Base-by-base conservation (phyloP, 37 sponge, comb jelly and placozoan species). In the Mnemiopsis leidyi region DNA sequence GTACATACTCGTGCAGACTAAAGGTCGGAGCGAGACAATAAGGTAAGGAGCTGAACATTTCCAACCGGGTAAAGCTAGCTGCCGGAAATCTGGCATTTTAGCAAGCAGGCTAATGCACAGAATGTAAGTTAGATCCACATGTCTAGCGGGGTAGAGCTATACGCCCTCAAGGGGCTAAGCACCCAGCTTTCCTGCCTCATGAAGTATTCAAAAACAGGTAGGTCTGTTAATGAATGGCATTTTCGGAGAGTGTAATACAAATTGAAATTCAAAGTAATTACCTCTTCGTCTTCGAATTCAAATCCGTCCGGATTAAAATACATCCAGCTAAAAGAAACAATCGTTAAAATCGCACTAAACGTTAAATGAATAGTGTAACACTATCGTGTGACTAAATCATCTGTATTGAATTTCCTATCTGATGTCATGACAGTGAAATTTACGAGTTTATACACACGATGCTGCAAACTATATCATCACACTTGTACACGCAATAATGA, bases 251-350 rank as follows among this genome's bases (percentile, higher is more conserved):
- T 13, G 13, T 13, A 48, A 48, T 48, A 48, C 61, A 13, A 13
- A 18, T 48, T 18, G 13, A 18, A 48, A 13, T 48, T 18, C 13
- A 48, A 48, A 48, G 61, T 48, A 13, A 48, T 48, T 48, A 48
- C 61, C 61, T 31, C 79, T 32, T 77, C 79, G 36, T 77, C 79
- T 32, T 34, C 79, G 79, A 77, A 77, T 34, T 77, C 79, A 34
- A 77, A 77, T 26, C 79, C 79, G 32, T 77, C 79, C 32, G 79
- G 79, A 77, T 77, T 77, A 77, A 77, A 77, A 77, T 77, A 77
- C 79, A 77, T 77, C 36, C 79, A 77, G 36, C 79, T 77, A 77
- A 13, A 32, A 77, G 79, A 32, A 32, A 18, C 9, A 18, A 48
- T 48, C 61, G 61, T 48, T 5, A 48, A 48, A 48, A 48, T 48